Percentiles rank a stretch among this genome's conserved stretches.
Conservation (phyloP, 2,888 invertebrate species). For the Bugulina stolonifera region DNA sequence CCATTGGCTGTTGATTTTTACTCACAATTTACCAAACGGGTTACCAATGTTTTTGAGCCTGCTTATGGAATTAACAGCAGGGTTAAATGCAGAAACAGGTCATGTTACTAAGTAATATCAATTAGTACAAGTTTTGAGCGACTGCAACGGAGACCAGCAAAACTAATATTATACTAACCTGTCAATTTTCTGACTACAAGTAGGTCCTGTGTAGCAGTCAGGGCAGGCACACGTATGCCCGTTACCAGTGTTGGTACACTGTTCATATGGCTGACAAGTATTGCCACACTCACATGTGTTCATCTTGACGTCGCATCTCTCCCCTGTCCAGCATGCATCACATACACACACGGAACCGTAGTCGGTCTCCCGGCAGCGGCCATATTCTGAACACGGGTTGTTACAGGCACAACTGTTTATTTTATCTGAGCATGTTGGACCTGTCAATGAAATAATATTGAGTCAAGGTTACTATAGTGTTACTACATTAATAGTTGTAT, state of each 20-base stretch:
- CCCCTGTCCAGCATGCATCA: conserved; percentile 21
- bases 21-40: too few species aligned
- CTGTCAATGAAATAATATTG: not conserved
- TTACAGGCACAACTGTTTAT: conserved; percentile 10
- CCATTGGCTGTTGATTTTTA: too few species aligned
- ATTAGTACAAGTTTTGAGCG: too few species aligned
- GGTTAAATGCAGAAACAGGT: too few species aligned
- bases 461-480: too few species aligned
- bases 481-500: too few species aligned
- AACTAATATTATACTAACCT: too few species aligned
- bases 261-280: not conserved
- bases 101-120: too few species aligned
- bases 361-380: not conserved
- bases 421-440: conserved; percentile 14
- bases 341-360: conserved; percentile 1
- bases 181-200: conserved; percentile 7
- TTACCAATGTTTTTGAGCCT: too few species aligned
- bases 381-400: conserved; percentile 7
- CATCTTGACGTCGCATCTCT: not conserved
- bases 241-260: not conserved
- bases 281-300: conserved; percentile 13
- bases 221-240: not conserved
- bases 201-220: conserved; percentile 8
- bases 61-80: too few species aligned
- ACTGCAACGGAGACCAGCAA: too few species aligned